Evolutionary conservation across 2,113 vertebrate genomes (phyloP), one percentile per base, ranked within the genome.

Genomic region (Eulemur macaco): DNA sequence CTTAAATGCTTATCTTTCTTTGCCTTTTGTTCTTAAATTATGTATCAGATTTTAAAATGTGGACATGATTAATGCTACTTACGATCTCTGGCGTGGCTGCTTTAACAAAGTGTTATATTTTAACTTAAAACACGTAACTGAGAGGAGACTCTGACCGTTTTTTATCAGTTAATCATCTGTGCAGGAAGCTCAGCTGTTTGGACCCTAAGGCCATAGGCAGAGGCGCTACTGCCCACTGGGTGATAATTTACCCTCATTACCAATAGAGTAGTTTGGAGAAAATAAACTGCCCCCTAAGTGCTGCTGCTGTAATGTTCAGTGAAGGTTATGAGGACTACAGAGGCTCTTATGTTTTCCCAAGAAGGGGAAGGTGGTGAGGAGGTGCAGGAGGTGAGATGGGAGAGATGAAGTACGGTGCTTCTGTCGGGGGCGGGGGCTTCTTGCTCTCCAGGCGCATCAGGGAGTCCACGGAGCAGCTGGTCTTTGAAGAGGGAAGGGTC

Each of bases 1-100:
- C 94, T 95, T 97, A 97, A 97, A 92, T 96, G 94, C 96, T 97
- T 97, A 97, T 97, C 97, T 98, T 97, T 97, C 92, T 89, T 95
- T 91, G 80, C 93, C 64, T 93, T 94, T 97, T 89, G 52, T 95
- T 97, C 95, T 97, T 98, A 94, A 98, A 97, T 97, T 97, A 97
- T 97, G 80, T 96, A 97, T 97, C 95, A 96, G 96, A 96, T 96
- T 97, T 98, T 97, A 92, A 96, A 98, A 97, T 73, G 74, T 95
- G 74, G 92, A 91, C 94, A 94, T 98, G 97, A 98, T 98, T 97
- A 96, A 98, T 98, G 92, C 78, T 68, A 47, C 96, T 94, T 96
- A 89, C 76, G 83, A 93, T 95, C 95, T 91, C 69, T 13, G 29
- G 87, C 95, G 91, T 95, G 89, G 86, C 97, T 91, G 74, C 91